phyloP scores from a whole-genome alignment of 2,888 invertebrate genomes.

The Mesorhabditis belari region DNA sequence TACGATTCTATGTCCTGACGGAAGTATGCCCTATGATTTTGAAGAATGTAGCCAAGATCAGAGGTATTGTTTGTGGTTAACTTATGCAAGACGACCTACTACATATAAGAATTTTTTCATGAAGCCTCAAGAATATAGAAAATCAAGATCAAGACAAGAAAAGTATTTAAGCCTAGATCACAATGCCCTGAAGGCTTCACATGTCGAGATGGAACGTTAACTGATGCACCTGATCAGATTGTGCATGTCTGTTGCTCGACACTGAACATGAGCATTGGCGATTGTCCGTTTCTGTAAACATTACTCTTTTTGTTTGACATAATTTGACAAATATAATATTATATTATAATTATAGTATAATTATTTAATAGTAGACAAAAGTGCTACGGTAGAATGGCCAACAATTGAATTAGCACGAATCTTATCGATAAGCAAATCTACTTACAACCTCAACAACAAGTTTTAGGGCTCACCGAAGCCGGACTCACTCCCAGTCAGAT shows the following conservation, averaged over 20 bases:
- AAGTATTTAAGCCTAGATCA: too few species aligned
- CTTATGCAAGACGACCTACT: too few species aligned
- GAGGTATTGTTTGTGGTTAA: not conserved
- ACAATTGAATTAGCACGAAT: too few species aligned
- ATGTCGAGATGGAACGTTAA: not conserved
- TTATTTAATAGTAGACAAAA: too few species aligned
- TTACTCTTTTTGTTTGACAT: too few species aligned
- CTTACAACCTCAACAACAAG: not conserved
- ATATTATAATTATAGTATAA: too few species aligned
- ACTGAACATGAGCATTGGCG: not conserved
- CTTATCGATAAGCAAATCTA: too few species aligned
- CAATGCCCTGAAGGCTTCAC: not conserved
- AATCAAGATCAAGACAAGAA: too few species aligned
- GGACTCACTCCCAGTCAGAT: not conserved
- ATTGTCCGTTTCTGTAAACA: not conserved
- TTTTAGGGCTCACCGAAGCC: not conserved
- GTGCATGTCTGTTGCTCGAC: not conserved
- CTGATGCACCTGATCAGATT: not conserved
- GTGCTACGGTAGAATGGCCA: too few species aligned
- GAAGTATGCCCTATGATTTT: not conserved
- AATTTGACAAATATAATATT: too few species aligned
- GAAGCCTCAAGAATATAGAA: too few species aligned
- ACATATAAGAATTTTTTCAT: too few species aligned
- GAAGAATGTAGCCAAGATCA: not conserved
- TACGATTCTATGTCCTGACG: not conserved